phyloP scores from a whole-genome alignment of 2,113 vertebrate genomes.

The Archocentrus centrarchus region DNA sequence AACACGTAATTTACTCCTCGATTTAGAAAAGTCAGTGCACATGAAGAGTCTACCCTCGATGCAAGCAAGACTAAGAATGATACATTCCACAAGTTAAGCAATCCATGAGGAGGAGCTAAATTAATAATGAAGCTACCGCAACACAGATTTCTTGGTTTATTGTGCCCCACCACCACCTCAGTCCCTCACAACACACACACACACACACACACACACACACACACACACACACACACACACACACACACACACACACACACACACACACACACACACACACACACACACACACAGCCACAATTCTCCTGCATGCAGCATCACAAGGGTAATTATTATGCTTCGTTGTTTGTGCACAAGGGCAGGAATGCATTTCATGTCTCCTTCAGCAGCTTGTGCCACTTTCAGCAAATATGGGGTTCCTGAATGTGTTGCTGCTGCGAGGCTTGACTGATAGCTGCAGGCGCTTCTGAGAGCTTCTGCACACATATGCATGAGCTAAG shows the following conservation, averaged over 20 bases:
- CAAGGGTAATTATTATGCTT: slow-evolving; percentile 48
- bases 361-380: slow-evolving; percentile 43
- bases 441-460: slow-evolving; percentile 39
- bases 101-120: slow-evolving; percentile 43
- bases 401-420: slow-evolving; percentile 38
- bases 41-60: neutral
- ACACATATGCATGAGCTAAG: slow-evolving; percentile 30
- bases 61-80: slow-evolving; percentile 5
- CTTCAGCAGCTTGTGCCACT: slow-evolving; percentile 44
- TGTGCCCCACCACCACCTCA: neutral
- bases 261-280: neutral
- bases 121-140: slow-evolving; percentile 60
- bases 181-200: slow-evolving; percentile 3
- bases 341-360: slow-evolving; percentile 50
- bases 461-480: slow-evolving; percentile 9
- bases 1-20: slow-evolving; percentile 6
- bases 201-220: neutral
- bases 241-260: neutral
- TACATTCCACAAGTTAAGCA: slow-evolving; percentile 18
- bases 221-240: too few relatives aligned
- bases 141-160: slow-evolving; percentile 35
- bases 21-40: neutral
- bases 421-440: slow-evolving; percentile 8
- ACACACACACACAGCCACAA: neutral
- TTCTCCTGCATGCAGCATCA: slow-evolving; percentile 36